Conservation (phyloP, 2,888 invertebrate species). For the Protonemura montana region DNA sequence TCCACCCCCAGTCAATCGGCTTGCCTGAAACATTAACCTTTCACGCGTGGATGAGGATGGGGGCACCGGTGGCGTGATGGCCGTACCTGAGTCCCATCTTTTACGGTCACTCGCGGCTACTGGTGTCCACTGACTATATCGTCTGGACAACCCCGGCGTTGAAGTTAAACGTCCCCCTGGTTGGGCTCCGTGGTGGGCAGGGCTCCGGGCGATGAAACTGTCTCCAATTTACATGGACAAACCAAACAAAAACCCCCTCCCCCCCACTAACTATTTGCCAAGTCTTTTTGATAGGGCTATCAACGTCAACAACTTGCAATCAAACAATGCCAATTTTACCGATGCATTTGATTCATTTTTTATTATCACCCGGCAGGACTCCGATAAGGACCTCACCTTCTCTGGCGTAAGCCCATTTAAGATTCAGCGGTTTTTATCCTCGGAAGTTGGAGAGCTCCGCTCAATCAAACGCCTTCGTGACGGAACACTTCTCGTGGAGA, state of each 20-base stretch:
- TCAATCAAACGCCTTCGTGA: background rate
- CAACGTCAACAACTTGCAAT: background rate
- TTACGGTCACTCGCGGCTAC: background rate
- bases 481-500: background rate
- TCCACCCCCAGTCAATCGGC: conserved; percentile 7
- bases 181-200: too few relatives aligned
- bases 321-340: background rate
- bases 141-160: background rate
- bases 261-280: background rate
- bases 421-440: background rate
- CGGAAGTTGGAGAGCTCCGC: background rate
- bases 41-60: background rate
- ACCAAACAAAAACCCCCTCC: background rate
- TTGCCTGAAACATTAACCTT: background rate
- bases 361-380: background rate
- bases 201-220: too few relatives aligned
- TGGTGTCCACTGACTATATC: background rate
- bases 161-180: background rate
- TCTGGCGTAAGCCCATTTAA: background rate
- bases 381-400: background rate
- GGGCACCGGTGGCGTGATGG: conserved; percentile 12
- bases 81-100: background rate
- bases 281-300: background rate
- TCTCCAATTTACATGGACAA: background rate
- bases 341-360: background rate